Conservation (phyloP, 2,888 invertebrate genomes). For the Chalcis sispes region DNA sequence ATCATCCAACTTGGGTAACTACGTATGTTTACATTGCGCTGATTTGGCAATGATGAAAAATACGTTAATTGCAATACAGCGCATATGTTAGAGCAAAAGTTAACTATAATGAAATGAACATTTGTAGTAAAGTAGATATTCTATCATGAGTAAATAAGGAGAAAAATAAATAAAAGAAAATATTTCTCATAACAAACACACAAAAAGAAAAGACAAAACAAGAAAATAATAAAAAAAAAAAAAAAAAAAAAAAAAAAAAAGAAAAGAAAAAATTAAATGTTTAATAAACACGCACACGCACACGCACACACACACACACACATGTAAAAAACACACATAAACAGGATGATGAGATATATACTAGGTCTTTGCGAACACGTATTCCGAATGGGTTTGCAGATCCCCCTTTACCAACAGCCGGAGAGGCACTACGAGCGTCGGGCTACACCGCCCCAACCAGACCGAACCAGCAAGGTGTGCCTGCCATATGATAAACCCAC, state of each 20-base stretch:
- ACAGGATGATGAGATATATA: constrained; percentile 56
- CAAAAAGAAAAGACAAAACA: neutral
- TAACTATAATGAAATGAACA: no score
- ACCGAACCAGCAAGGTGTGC: constrained; percentile 77
- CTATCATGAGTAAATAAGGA: no score
- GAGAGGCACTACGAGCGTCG: constrained; percentile 78
- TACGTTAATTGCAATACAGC: neutral
- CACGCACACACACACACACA: constrained; percentile 42
- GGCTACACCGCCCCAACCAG: constrained; percentile 76
- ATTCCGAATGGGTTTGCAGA: constrained; percentile 77
- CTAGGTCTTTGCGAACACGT: constrained; percentile 75
- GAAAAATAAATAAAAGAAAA: no score
- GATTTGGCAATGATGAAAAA: neutral
- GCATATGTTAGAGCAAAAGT: no score
- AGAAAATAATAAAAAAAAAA: neutral
- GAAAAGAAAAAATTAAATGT: neutral
- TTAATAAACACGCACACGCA: constrained; percentile 33
- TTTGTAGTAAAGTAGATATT: no score
- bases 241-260: neutral
- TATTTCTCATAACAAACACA: no score
- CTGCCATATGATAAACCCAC: constrained; percentile 56
- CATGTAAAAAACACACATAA: constrained; percentile 49
- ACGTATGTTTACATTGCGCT: neutral
- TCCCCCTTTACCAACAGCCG: constrained; percentile 81
- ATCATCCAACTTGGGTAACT: neutral